phyloP scores from a whole-genome alignment of 1,140 invertebrate genomes.

The Trigoniulus corallinus region DNA sequence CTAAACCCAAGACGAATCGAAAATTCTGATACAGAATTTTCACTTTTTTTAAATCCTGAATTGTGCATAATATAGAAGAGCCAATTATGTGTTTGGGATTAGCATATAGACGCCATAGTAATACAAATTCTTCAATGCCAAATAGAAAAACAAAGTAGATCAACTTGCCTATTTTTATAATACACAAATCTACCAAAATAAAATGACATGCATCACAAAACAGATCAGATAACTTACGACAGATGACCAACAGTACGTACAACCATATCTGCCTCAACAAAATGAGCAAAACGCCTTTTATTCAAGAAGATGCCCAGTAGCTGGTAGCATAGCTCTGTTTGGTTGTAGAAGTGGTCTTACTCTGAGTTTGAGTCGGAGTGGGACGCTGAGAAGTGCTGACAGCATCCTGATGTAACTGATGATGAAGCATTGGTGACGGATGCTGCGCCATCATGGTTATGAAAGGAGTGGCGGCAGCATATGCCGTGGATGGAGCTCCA shows the following conservation, averaged over 20 bases:
- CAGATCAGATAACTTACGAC: not conserved
- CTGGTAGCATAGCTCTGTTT: constrained; percentile 37
- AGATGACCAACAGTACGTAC: too few species aligned
- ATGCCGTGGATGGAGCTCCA: constrained; percentile 35
- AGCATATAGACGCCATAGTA: not conserved
- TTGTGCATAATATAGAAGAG: not conserved
- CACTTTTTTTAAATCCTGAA: not conserved
- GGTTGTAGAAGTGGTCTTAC: constrained; percentile 35
- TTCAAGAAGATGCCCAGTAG: constrained; percentile 19
- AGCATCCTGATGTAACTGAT: constrained; percentile 53
- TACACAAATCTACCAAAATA: not conserved
- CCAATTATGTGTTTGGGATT: not conserved
- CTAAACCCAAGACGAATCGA: not conserved
- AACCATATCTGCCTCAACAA: not conserved
- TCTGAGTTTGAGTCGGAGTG: constrained; percentile 43
- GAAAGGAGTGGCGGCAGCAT: constrained; percentile 37
- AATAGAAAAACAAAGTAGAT: not conserved
- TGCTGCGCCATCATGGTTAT: constrained; percentile 49
- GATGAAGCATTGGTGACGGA: constrained; percentile 48
- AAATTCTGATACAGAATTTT: constrained; percentile 5
- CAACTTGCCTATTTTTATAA: not conserved
- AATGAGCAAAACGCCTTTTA: too few species aligned
- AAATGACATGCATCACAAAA: not conserved
- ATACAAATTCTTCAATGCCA: not conserved
- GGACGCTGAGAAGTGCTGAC: constrained; percentile 46